Percentiles rank a stretch among this genome's conserved stretches.
These are phyloP conservation scores for Dolichopus griseipennis DNA, from an alignment of 2,888 invertebrate genomes.

Conservation along the genomic window DNA sequence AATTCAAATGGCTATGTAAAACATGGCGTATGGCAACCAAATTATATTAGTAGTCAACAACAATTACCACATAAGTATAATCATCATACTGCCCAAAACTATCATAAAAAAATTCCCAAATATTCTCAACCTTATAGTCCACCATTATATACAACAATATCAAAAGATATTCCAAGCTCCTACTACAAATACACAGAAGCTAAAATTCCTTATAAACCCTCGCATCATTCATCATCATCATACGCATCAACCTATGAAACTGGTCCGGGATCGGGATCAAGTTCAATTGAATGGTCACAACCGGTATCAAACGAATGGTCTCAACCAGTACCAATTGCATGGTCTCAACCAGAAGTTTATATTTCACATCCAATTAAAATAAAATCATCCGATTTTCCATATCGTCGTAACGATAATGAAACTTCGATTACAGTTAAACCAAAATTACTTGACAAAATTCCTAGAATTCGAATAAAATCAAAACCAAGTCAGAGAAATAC, in stretches of 20 bases:
- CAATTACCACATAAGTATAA: too few species aligned
- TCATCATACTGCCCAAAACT: not conserved
- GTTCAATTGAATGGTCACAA: not conserved
- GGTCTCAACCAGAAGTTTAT: slow-evolving; percentile 3
- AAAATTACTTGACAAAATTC: not conserved
- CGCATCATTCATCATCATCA: too few species aligned
- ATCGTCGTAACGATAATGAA: not conserved
- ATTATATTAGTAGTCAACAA: too few species aligned
- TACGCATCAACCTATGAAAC: too few species aligned
- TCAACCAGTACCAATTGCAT: not conserved
- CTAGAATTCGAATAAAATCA: too few species aligned
- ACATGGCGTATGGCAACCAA: not conserved
- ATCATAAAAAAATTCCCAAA: not conserved
- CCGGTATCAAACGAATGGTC: not conserved
- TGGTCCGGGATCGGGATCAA: too few species aligned
- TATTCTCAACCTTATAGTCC: not conserved
- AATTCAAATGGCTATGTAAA: not conserved
- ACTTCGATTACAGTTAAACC: not conserved
- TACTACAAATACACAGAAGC: not conserved
- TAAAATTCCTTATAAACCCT: not conserved
- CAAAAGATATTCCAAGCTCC: not conserved
- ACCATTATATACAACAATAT: not conserved
- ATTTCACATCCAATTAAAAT: not conserved
- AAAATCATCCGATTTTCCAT: not conserved
- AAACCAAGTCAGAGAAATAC: not conserved